phyloP scores from a whole-genome alignment of 2,797 vertebrate genomes.

The Scolopax bukidnonensis region DNA sequence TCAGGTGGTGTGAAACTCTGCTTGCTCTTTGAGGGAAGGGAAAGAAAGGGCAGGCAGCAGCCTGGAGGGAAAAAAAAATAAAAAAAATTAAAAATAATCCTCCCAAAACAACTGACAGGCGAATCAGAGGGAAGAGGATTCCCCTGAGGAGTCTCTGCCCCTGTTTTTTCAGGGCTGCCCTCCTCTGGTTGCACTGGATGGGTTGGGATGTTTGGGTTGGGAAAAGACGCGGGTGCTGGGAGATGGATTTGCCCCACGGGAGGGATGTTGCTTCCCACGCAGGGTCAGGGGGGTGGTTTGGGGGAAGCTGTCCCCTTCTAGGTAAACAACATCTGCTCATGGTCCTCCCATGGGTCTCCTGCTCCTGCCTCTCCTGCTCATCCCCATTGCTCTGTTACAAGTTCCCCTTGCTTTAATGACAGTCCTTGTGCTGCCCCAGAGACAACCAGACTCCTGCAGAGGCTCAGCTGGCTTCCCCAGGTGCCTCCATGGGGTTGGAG shows the following conservation, averaged over 20 bases:
- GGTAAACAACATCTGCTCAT: background rate
- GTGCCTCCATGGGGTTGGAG: background rate
- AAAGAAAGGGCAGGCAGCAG: background rate
- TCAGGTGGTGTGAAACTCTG: background rate
- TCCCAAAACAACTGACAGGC: background rate
- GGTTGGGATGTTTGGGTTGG: background rate
- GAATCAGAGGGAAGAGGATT: background rate
- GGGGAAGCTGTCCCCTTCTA: background rate
- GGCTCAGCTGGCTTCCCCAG: accelerated
- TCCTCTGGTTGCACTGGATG: background rate
- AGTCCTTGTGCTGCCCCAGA: background rate
- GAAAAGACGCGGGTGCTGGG: background rate
- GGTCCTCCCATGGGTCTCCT: background rate
- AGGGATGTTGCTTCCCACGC: background rate
- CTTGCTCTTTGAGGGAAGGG: background rate
- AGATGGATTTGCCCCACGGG: background rate
- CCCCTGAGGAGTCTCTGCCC: background rate
- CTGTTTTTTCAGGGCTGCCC: background rate
- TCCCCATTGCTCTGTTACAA: background rate
- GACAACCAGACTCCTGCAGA: background rate
- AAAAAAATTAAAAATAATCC: background rate
- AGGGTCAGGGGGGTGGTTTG: background rate
- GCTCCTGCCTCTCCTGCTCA: background rate
- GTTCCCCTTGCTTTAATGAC: background rate
- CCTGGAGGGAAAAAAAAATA: background rate